These are phyloP conservation scores for Colius striatus DNA, from an alignment of 2,113 vertebrate species.

Conservation along the genomic window DNA sequence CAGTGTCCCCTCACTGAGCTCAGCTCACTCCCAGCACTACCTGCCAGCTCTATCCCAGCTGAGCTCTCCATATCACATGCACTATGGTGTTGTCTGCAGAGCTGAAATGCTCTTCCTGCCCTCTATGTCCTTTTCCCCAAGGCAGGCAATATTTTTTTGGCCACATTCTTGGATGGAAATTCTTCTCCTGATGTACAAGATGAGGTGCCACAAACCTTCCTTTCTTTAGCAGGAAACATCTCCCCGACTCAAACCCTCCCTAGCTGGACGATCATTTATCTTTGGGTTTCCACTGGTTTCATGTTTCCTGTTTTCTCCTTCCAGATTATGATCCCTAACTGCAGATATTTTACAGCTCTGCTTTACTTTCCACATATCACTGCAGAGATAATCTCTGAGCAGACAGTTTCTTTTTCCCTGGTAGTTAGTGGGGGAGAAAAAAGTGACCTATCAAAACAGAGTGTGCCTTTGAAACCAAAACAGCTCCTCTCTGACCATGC, in stretches of 20 bases:
- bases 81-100: neutral
- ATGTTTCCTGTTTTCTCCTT: constrained; percentile 68
- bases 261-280: constrained; percentile 35
- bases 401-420: constrained; percentile 56
- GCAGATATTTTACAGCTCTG: constrained; percentile 61
- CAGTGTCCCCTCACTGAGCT: neutral
- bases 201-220: constrained; percentile 26
- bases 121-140: neutral
- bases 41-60: neutral
- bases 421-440: neutral
- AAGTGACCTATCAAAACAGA: constrained; percentile 9
- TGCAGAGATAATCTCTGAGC: constrained; percentile 61
- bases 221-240: constrained; percentile 42
- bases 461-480: neutral
- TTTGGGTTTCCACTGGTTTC: constrained; percentile 48
- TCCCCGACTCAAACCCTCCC: constrained; percentile 21
- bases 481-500: neutral
- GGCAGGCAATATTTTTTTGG: neutral
- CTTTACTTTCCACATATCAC: constrained; percentile 62
- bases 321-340: constrained; percentile 54
- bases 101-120: neutral
- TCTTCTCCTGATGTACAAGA: constrained; percentile 10
- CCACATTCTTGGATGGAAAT: neutral
- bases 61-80: neutral
- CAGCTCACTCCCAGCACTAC: neutral